phyloP scores from a whole-genome alignment of 2,888 invertebrate genomes.

The Drosophila prostipennis region DNA sequence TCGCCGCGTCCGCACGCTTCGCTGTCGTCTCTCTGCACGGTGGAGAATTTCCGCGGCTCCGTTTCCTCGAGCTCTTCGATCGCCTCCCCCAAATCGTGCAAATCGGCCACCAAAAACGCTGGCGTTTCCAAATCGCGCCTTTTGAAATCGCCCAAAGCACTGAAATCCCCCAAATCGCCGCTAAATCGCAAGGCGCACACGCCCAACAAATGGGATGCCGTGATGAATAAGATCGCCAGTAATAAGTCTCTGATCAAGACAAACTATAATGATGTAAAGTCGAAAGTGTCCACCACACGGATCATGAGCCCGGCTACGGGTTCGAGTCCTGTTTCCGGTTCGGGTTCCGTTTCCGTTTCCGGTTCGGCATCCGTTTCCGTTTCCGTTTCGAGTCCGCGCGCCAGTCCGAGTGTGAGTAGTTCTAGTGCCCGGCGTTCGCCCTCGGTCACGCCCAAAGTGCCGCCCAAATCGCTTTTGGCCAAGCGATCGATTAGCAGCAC shows the following conservation, averaged over 20 bases:
- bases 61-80: constrained; percentile 56
- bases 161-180: constrained; percentile 15
- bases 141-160: constrained; percentile 32
- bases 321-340: constrained; percentile 8
- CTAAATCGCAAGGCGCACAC: constrained; percentile 72
- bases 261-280: constrained; percentile 93
- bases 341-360: constrained; percentile 10
- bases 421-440: constrained; percentile 58
- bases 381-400: constrained; percentile 54
- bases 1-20: constrained; percentile 82
- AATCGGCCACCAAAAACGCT: constrained; percentile 36
- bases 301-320: constrained; percentile 37
- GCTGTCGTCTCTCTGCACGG: constrained; percentile 72
- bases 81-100: constrained; percentile 59
- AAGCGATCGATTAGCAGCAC: constrained; percentile 46
- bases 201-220: constrained; percentile 90
- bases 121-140: constrained; percentile 13
- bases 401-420: constrained; percentile 48
- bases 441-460: constrained; percentile 55
- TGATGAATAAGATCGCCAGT: constrained; percentile 92
- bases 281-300: constrained; percentile 88
- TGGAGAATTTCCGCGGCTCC: constrained; percentile 54
- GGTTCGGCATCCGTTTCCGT: constrained; percentile 14
- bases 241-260: constrained; percentile 87
- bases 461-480: constrained; percentile 28